Evolutionary conservation across 2,888 invertebrate genomes (phyloP), one percentile per base, ranked within the genome.

Genomic region (Suillia variegata): DNA sequence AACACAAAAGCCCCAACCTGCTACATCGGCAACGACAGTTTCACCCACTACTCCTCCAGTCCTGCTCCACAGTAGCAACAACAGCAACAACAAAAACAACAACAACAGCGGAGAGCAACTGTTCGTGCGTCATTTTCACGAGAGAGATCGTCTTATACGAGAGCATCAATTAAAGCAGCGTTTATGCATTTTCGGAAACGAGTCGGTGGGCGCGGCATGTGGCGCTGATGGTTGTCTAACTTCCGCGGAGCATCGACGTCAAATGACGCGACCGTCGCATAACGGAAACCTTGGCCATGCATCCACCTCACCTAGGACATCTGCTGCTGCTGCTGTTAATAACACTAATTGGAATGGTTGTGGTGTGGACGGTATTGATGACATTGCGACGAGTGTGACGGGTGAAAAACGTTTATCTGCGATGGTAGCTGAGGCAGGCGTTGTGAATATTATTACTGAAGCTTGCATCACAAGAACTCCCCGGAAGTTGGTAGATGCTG

Each of bases 61-160:
- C 45, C 33, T 20, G 45, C 38, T 52, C 47, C 42, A 55, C 54
- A 38, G 56, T 62, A 48, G n/a, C n/a, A n/a, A n/a, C n/a, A n/a
- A n/a, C n/a, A n/a, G n/a, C n/a, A n/a, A n/a, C n/a, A n/a, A n/a
- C n/a, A n/a, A n/a, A n/a, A n/a, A n/a, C n/a, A 62, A 49, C 21
- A 71, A 62, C 61, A 70, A 62, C 59, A 67, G 67, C 60, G 80
- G 74, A 63, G 73, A 81, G 58, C 78, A 78, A 65, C 66, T 76
- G 60, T 79, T 82, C 63, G 80, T 81, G 54, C 76, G 76, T 62
- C 82, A 80, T 63, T 80, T 80, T 64, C 80, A 81, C 68, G 82
- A 82, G 74, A 76, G 82, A 65, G 82, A 82, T 74, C 82, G 82
- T 62, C 79, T 79, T 63, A 82, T 82, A 73, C 75, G 79, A 65